Evolutionary conservation across 1,140 invertebrate genomes (phyloP).

Genomic region (Alviniconcha marisindica): DNA sequence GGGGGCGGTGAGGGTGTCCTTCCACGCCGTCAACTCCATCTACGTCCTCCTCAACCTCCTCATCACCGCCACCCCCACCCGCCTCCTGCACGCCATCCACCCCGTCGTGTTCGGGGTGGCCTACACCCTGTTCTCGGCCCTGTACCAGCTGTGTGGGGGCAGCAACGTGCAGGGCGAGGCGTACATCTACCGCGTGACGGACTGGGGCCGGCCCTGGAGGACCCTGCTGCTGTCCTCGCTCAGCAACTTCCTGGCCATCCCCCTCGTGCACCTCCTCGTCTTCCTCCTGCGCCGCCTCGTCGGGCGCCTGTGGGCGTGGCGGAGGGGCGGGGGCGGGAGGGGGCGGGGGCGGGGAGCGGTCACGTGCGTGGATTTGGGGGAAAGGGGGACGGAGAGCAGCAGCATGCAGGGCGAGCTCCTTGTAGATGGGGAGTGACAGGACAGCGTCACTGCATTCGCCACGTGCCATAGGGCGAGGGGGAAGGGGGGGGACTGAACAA

Average conservation of each 20-base stretch:
- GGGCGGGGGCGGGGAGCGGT: background rate
- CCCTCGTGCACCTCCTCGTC: slow-evolving; percentile 47
- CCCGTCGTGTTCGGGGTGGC: slow-evolving; percentile 80
- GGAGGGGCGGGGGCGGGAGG: background rate
- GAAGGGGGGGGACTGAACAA: too few species aligned
- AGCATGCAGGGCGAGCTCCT: slow-evolving; percentile 19
- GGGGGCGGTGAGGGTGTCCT: slow-evolving; percentile 44
- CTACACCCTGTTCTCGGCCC: slow-evolving; percentile 83
- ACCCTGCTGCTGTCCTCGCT: slow-evolving; percentile 44
- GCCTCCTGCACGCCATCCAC: slow-evolving; percentile 84
- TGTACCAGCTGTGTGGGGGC: slow-evolving; percentile 84
- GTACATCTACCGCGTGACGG: slow-evolving; percentile 70
- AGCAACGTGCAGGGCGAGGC: slow-evolving; percentile 75
- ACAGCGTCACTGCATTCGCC: too few species aligned
- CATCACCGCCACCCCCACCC: slow-evolving; percentile 83
- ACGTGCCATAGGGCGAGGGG: too few species aligned
- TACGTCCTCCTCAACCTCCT: slow-evolving; percentile 85
- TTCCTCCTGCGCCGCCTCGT: slow-evolving; percentile 44
- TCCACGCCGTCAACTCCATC: slow-evolving; percentile 84
- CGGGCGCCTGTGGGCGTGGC: background rate
- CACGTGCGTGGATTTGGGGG: slow-evolving; percentile 30
- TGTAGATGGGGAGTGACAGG: background rate
- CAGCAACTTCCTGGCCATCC: slow-evolving; percentile 49
- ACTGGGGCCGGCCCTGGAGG: slow-evolving; percentile 55
- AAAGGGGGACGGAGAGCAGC: slow-evolving; percentile 10